A percentile compares a stretch with the other conserved stretches of the same genome.
These are phyloP conservation scores for Lateolabrax maculatus DNA, from an alignment of 2,797 vertebrate genomes.

Conservation along the genomic window DNA sequence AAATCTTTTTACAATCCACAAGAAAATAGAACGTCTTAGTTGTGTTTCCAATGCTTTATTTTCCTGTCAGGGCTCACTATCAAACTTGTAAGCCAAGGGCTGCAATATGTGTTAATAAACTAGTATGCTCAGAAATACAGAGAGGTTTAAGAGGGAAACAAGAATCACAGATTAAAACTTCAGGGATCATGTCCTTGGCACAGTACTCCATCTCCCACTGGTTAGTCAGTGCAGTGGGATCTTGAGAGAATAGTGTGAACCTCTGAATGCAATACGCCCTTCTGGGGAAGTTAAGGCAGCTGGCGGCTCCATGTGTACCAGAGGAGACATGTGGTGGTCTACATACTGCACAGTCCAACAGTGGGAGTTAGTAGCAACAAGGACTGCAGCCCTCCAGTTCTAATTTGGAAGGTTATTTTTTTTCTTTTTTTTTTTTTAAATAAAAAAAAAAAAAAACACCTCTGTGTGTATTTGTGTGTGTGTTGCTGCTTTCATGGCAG, in stretches of 20 bases:
- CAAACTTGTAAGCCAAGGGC: neutral
- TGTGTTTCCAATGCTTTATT: slow-evolving; percentile 27
- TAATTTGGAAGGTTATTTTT: too few species aligned
- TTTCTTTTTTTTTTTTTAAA: too few species aligned
- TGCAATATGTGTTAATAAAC: slow-evolving; percentile 15
- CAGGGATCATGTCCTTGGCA: slow-evolving; percentile 22
- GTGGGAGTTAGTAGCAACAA: slow-evolving; percentile 1
- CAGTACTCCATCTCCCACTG: slow-evolving; percentile 2
- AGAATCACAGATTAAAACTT: slow-evolving; percentile 22
- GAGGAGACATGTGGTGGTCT: neutral
- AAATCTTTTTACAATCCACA: neutral
- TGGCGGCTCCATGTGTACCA: slow-evolving; percentile 5
- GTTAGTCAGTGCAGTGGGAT: slow-evolving; percentile 1
- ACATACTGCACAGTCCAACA: slow-evolving; percentile 1
- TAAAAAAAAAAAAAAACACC: neutral
- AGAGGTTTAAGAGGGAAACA: slow-evolving; percentile 3
- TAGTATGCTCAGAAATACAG: neutral
- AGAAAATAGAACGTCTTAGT: neutral
- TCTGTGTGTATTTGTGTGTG: neutral
- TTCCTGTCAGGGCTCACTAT: slow-evolving; percentile 20
- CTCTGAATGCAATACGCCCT: neutral
- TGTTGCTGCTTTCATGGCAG: neutral
- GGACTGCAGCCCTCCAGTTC: neutral
- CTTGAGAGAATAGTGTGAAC: neutral
- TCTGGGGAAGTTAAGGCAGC: slow-evolving; percentile 5